Conservation (phyloP, 2,113 vertebrate genomes). For the Saimiri boliviensis region DNA sequence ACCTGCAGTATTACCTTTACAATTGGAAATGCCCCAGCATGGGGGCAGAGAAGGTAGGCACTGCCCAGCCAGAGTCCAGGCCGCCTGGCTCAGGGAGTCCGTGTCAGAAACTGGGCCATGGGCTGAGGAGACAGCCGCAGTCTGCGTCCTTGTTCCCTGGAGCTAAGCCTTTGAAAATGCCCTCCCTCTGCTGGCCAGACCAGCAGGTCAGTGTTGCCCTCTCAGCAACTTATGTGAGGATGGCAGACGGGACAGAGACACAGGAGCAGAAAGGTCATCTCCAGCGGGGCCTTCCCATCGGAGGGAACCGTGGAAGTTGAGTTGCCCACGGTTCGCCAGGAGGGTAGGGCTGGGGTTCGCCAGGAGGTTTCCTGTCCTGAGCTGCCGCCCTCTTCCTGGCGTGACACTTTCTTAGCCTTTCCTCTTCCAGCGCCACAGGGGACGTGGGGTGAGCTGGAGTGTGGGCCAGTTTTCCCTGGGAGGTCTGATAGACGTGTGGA, state of each 20-base stretch:
- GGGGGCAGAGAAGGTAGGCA: constrained; percentile 94
- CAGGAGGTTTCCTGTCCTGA: not conserved
- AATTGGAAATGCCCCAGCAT: constrained; percentile 99
- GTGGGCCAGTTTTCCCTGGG: not conserved
- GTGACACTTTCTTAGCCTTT: not conserved
- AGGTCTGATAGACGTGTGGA: not conserved
- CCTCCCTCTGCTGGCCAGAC: not conserved
- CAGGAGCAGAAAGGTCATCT: not conserved
- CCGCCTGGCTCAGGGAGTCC: not conserved
- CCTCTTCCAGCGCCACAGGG: not conserved
- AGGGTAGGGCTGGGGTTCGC: too few relatives aligned
- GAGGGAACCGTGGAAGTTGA: not conserved
- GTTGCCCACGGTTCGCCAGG: not conserved
- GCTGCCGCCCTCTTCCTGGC: not conserved
- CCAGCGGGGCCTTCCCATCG: not conserved
- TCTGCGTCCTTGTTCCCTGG: not conserved
- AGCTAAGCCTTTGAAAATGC: not conserved
- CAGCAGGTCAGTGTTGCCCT: not conserved
- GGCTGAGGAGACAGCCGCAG: not conserved
- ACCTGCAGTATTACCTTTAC: constrained; percentile 99
- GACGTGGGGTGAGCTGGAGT: not conserved
- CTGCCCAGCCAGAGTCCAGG: accelerated
- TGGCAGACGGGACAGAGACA: not conserved
- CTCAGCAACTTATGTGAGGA: not conserved
- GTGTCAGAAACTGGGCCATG: not conserved